phyloP scores from a whole-genome alignment of 1,140 invertebrate species.

The Parasteatoda tepidariorum region DNA sequence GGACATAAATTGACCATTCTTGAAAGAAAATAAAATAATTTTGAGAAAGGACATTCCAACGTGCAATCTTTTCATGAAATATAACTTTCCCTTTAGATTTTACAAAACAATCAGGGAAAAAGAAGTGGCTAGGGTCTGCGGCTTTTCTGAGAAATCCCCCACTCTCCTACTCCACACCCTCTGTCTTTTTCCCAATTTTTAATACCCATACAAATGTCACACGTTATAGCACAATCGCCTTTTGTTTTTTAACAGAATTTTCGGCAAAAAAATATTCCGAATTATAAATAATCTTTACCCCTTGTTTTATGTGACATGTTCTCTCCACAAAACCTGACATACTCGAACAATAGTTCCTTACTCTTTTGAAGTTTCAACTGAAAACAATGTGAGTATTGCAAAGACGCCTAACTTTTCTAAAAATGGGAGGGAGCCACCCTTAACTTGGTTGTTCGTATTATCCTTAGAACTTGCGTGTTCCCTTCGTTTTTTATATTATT shows the following conservation, averaged over 20 bases:
- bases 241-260: slow-evolving; percentile 58
- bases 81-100: too few relatives aligned
- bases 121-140: not conserved
- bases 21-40: too few relatives aligned
- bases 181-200: slow-evolving; percentile 13
- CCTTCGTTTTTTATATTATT: not conserved
- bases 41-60: too few relatives aligned
- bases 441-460: slow-evolving; percentile 13
- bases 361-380: slow-evolving; percentile 12
- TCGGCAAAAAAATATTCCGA: slow-evolving; percentile 43
- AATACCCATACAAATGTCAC: slow-evolving; percentile 57
- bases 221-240: slow-evolving; percentile 45
- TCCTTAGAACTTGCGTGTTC: slow-evolving; percentile 6
- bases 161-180: not conserved
- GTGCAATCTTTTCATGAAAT: too few relatives aligned
- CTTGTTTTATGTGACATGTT: slow-evolving; percentile 56
- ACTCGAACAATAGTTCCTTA: slow-evolving; percentile 52
- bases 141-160: slow-evolving; percentile 1
- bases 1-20: too few relatives aligned
- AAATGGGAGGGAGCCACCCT: not conserved
- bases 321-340: slow-evolving; percentile 55
- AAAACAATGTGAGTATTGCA: slow-evolving; percentile 44
- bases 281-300: slow-evolving; percentile 52
- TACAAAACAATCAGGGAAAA: too few relatives aligned
- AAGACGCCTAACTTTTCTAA: not conserved